Evolutionary conservation across 1,140 invertebrate genomes (phyloP).

Genomic region (Drosophila neocordata): DNA sequence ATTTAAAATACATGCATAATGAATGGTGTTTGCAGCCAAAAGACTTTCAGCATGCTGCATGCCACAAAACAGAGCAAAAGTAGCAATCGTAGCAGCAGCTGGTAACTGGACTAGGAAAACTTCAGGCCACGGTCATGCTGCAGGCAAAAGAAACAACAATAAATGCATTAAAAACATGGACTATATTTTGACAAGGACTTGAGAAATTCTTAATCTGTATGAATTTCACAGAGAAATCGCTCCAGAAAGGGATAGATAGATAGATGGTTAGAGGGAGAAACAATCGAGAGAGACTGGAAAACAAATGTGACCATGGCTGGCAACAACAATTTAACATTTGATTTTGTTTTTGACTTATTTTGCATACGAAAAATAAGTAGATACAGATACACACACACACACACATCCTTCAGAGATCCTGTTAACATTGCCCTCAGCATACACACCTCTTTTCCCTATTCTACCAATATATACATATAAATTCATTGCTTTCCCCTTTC

Average conservation of each 20-base stretch:
- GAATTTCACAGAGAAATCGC: slow-evolving; percentile 40
- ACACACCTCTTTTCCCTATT: neutral
- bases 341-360: slow-evolving; percentile 59
- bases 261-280: no score
- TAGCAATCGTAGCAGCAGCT: slow-evolving; percentile 1
- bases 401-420: neutral
- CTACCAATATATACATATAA: neutral
- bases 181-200: slow-evolving; percentile 33
- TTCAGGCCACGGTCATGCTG: neutral
- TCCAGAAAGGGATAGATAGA: neutral
- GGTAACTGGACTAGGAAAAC: slow-evolving; percentile 26
- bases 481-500: neutral
- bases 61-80: slow-evolving; percentile 5
- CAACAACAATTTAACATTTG: slow-evolving; percentile 20
- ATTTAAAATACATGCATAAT: slow-evolving; percentile 79
- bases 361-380: slow-evolving; percentile 55
- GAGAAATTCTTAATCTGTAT: slow-evolving; percentile 63
- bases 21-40: slow-evolving; percentile 62
- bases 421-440: neutral
- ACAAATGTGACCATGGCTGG: slow-evolving; percentile 29
- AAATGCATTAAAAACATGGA: slow-evolving; percentile 42
- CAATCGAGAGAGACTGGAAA: neutral
- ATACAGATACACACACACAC: neutral
- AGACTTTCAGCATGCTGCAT: slow-evolving; percentile 41
- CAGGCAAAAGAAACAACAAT: slow-evolving; percentile 17